phyloP scores from a whole-genome alignment of 1,140 invertebrate genomes.

The Leptinotarsa texana region DNA sequence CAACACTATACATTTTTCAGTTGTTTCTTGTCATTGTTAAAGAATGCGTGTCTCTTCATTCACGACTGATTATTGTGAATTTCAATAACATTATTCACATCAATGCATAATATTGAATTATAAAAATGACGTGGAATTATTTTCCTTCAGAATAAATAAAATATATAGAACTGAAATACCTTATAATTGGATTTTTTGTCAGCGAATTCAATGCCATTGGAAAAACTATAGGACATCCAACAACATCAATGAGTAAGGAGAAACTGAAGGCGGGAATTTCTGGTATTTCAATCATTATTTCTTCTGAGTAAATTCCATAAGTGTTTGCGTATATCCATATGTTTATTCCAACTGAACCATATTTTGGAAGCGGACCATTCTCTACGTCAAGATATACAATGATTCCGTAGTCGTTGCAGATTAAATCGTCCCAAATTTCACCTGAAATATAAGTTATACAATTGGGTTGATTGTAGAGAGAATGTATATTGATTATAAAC shows the following conservation, averaged over 20 bases:
- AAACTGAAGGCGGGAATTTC: slow-evolving; percentile 49
- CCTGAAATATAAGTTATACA: neutral
- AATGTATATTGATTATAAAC: no score
- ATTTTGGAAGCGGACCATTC: slow-evolving; percentile 26
- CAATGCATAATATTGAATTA: no score
- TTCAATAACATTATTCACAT: no score
- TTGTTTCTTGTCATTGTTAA: no score
- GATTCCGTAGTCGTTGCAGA: slow-evolving; percentile 41
- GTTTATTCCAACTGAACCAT: slow-evolving; percentile 41
- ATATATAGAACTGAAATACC: slow-evolving; percentile 33
- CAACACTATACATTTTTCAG: no score
- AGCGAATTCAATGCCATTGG: slow-evolving; percentile 47
- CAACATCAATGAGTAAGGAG: slow-evolving; percentile 51
- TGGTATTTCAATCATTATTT: slow-evolving; percentile 53
- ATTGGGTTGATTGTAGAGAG: no score
- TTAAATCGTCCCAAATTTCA: slow-evolving; percentile 27
- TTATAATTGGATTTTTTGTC: slow-evolving; percentile 42
- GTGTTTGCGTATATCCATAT: slow-evolving; percentile 54
- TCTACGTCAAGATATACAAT: slow-evolving; percentile 35
- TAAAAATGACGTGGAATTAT: no score
- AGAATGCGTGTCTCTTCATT: no score
- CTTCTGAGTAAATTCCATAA: slow-evolving; percentile 55
- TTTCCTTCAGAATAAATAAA: neutral
- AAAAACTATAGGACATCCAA: slow-evolving; percentile 51
- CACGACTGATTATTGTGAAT: no score